Percentiles rank a stretch among this genome's conserved stretches.
These are phyloP conservation scores for Blennius ocellaris DNA, from an alignment of 2,113 vertebrate species.

Conservation along the genomic window DNA sequence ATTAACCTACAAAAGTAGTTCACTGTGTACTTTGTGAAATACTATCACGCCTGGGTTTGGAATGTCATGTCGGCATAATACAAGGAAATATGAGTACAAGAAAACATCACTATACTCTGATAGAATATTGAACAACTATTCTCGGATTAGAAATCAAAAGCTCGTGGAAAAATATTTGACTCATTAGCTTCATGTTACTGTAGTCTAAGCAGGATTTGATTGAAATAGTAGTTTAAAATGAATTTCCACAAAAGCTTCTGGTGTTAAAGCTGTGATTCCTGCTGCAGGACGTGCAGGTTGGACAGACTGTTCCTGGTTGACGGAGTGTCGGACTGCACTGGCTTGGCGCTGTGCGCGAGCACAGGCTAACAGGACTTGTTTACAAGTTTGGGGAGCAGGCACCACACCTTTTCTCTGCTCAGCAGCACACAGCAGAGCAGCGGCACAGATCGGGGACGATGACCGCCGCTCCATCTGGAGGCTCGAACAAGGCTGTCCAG, in stretches of 20 bases:
- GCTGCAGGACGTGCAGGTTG: not conserved
- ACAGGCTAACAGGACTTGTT: conserved; percentile 55
- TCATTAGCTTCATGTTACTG: not conserved
- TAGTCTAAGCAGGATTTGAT: not conserved
- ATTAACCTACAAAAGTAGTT: conserved; percentile 12
- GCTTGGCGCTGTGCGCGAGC: conserved; percentile 33
- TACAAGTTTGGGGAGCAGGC: conserved; percentile 64
- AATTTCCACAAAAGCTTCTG: not conserved
- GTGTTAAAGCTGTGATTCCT: not conserved
- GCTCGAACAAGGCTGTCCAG: conserved; percentile 12
- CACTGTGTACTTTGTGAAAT: conserved; percentile 38
- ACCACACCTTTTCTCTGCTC: conserved; percentile 60
- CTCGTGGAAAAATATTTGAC: not conserved
- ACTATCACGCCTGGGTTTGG: conserved; percentile 35
- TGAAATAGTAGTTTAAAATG: not conserved
- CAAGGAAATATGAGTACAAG: conserved; percentile 53
- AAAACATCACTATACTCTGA: conserved; percentile 34
- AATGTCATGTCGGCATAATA: conserved; percentile 43
- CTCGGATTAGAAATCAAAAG: conserved; percentile 5
- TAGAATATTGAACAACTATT: not conserved
- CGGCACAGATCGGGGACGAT: conserved; percentile 25
- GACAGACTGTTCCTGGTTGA: conserved; percentile 12
- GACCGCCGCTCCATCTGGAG: not conserved
- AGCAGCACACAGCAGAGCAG: conserved; percentile 40
- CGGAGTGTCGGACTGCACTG: conserved; percentile 18